phyloP scores from a whole-genome alignment of 2,113 vertebrate species.

The Epinephelus lanceolatus region DNA sequence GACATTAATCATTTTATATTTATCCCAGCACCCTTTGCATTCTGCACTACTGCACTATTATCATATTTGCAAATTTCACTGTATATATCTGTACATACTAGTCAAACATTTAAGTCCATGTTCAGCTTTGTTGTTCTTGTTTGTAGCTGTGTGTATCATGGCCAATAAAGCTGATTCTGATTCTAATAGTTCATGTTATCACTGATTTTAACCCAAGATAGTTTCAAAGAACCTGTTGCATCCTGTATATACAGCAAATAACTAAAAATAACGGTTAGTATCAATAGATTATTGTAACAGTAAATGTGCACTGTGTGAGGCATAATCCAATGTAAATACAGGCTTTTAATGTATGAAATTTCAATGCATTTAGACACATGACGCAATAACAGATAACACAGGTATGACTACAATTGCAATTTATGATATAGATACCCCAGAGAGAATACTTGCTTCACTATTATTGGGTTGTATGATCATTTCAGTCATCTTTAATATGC shows the following conservation, averaged over 20 bases:
- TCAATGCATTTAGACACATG: constrained; percentile 19
- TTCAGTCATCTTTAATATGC: background rate
- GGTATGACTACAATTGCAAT: background rate
- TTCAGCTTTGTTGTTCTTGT: too few species aligned
- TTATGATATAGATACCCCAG: background rate
- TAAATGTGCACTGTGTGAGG: background rate
- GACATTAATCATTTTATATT: too few species aligned
- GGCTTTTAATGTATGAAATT: background rate
- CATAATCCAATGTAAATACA: constrained; percentile 12
- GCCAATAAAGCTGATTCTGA: too few species aligned
- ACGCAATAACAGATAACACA: constrained; percentile 5
- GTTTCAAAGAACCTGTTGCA: background rate
- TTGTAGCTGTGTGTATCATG: too few species aligned
- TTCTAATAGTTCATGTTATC: background rate
- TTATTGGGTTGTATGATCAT: background rate
- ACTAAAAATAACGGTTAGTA: background rate
- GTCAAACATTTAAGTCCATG: too few species aligned
- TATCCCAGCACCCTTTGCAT: too few species aligned
- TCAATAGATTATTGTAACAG: background rate
- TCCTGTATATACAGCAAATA: background rate
- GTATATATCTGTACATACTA: too few species aligned
- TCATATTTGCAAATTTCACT: too few species aligned
- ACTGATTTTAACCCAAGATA: background rate
- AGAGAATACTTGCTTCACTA: background rate
- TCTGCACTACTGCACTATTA: too few species aligned